phyloP scores from a whole-genome alignment of 2,797 vertebrate species.

The Pampus argenteus region DNA sequence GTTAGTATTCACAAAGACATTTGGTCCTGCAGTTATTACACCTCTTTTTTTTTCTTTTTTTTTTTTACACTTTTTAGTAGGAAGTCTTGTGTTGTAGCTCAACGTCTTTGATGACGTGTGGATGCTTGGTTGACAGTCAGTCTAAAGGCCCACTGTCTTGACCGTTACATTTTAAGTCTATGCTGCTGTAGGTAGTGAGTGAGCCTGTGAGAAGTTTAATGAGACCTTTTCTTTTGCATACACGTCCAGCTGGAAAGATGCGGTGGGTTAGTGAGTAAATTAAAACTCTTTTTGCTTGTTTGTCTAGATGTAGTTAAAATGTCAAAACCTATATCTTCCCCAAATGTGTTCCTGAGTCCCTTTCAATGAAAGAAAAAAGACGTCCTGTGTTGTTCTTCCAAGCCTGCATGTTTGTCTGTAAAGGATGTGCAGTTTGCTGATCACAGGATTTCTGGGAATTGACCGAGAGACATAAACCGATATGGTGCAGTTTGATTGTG shows the following conservation, averaged over 20 bases:
- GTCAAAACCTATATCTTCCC: not conserved
- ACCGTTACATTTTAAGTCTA: not conserved
- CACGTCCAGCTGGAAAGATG: not conserved
- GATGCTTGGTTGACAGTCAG: not conserved
- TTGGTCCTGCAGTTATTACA: conserved; percentile 3
- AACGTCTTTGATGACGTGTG: not conserved
- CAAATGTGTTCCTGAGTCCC: not conserved
- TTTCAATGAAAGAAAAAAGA: not conserved
- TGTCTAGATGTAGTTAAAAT: not conserved
- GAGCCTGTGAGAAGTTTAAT: not conserved
- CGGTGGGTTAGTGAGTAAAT: not conserved
- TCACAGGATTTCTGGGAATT: not conserved
- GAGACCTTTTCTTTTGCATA: not conserved
- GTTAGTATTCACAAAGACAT: not conserved
- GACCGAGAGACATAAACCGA: not conserved
- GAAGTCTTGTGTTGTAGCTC: conserved; percentile 2
- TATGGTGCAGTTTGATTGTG: not conserved
- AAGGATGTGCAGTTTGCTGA: not conserved
- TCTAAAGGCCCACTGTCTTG: too few relatives aligned
- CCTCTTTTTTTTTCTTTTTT: too few relatives aligned
- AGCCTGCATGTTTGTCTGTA: not conserved
- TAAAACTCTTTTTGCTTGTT: not conserved
- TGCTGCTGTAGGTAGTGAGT: conserved; percentile 16
- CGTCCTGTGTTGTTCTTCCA: not conserved
- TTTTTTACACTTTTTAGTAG: not conserved